Percentiles rank a stretch among this genome's conserved stretches.
phyloP scores from a whole-genome alignment of 2,797 vertebrate genomes.

The Centroberyx gerrardi region DNA sequence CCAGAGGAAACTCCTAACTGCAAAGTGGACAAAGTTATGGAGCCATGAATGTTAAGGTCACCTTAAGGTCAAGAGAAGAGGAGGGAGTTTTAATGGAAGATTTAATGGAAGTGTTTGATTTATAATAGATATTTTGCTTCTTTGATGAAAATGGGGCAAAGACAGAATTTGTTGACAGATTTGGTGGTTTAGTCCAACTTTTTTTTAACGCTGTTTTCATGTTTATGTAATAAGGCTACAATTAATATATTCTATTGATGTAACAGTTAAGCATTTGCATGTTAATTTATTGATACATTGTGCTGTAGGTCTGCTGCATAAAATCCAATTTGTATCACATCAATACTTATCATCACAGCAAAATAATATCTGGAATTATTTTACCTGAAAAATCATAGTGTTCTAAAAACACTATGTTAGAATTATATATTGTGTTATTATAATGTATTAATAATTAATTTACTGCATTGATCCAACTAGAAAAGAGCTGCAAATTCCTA shows the following conservation, averaged over 20 bases:
- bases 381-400: no score
- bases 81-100: neutral
- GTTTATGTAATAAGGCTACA: neutral
- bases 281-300: neutral
- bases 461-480: no score
- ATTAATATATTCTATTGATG: neutral
- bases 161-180: neutral
- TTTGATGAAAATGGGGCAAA: neutral
- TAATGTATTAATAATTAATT: no score
- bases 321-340: no score
- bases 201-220: neutral
- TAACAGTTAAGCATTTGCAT: neutral
- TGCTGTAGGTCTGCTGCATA: no score
- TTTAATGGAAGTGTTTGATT: neutral
- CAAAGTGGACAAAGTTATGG: conserved; percentile 63
- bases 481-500: no score
- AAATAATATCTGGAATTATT: neutral
- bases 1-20: conserved; percentile 20
- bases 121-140: neutral
- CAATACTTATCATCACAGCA: neutral
- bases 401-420: neutral
- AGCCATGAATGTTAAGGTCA: conserved; percentile 76
- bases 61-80: conserved; percentile 69
- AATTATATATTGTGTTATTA: no score
- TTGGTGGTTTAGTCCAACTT: neutral